phyloP scores from a whole-genome alignment of 2,888 invertebrate genomes.

The Liopterus haemorrhoidalis region DNA sequence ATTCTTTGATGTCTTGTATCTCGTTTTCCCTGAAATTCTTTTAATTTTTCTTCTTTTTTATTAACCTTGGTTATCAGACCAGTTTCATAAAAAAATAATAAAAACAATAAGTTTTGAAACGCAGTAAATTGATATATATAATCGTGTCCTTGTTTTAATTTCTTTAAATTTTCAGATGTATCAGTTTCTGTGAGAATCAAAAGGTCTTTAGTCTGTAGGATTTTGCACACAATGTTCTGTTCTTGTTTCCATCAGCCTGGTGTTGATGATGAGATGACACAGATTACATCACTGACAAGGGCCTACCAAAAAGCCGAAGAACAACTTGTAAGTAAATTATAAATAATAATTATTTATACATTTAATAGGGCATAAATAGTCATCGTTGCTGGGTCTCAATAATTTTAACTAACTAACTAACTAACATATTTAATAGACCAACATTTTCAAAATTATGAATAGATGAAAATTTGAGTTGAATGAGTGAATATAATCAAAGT shows the following conservation, averaged over 20 bases:
- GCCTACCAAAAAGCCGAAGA: conserved; percentile 63
- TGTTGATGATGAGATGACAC: conserved; percentile 51
- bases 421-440: conserved; percentile 7
- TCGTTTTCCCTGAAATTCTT: not conserved
- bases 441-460: too few species aligned
- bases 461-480: not conserved
- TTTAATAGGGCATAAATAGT: conserved; percentile 4
- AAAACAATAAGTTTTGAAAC: too few species aligned
- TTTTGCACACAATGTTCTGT: conserved; percentile 67
- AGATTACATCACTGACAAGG: conserved; percentile 55
- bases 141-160: conserved; percentile 2
- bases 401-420: too few species aligned
- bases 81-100: too few species aligned
- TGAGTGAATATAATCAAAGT: conserved; percentile 5
- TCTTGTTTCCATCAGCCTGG: conserved; percentile 63
- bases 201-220: conserved; percentile 59
- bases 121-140: conserved; percentile 7
- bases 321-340: conserved; percentile 50
- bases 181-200: conserved; percentile 63
- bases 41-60: not conserved
- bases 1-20: too few species aligned
- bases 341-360: conserved; percentile 1
- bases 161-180: conserved; percentile 52
- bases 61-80: too few species aligned
- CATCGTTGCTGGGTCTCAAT: too few species aligned